Base-by-base conservation (phyloP, 23 tunicate species). In the Oikopleura vanhoeffeni region DNA sequence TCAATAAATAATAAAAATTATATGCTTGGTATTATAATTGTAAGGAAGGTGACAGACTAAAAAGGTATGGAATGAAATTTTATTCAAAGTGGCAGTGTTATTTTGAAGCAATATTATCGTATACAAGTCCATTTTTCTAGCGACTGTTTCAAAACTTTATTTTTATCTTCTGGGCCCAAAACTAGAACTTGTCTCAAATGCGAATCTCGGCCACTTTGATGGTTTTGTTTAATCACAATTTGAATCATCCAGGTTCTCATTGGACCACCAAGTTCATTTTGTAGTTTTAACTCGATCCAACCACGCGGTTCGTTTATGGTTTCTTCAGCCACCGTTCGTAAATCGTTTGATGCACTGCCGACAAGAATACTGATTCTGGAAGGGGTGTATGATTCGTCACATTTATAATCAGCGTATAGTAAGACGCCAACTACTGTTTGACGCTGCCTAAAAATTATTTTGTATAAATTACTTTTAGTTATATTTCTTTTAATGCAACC, bases 301-400 rank as follows among this genome's bases (percentile, higher is more conserved):
- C 99, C 99, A 32, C 84, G 67, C 0, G 99, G 99, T 76, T 95
- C 99, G 27, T 84, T 88, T 40, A 88, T 83, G 58, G 84, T 85
- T 24, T 85, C 41, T 2, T 87, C 95, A 84, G 88, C 99, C 41
- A 95, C 84, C 60, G 89, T 91, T 1, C 76, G 84, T 30, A 95
- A 84, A 57, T 95, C 99, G 57, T 95, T 94, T 76, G 88, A 90
- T 57, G 90, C 97, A 77, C 86, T 95, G 30, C 99, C 99, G 41
- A 87, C 86, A 39, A 87, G 58, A 1, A 95, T 85, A 0, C 96
- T 90, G 3, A 95, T 41, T 67, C 83, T 79, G 57, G 91, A 90
- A 0, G 99, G 99, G 4, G 99, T 95, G 85, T 95, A 95, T 77
- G 96, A 90, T 75, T 95, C 99, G 86, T 95, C 99, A 36, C 90